phyloP scores from a whole-genome alignment of 2,113 vertebrate species.

The Aepyceros melampus region DNA sequence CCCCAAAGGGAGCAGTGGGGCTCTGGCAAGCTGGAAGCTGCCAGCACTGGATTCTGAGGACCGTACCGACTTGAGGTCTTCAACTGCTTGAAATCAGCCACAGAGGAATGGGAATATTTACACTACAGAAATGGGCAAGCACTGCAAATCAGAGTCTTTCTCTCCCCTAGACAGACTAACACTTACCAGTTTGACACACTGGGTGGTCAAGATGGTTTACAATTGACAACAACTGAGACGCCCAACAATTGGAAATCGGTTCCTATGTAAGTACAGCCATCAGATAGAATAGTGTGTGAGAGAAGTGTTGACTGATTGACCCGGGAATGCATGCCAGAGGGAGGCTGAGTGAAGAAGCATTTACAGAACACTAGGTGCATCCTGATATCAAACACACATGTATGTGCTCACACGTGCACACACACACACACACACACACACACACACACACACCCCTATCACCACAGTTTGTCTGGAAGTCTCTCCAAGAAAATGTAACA shows the following conservation, averaged over 20 bases:
- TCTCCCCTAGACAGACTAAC: neutral
- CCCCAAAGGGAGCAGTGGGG: accelerated
- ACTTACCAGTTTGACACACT: neutral
- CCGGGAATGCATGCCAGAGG: neutral
- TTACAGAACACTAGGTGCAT: neutral
- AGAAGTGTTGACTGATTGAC: neutral
- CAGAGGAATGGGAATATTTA: neutral
- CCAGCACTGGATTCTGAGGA: accelerated
- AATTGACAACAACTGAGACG: neutral
- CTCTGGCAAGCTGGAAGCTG: neutral
- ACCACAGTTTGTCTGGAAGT: neutral
- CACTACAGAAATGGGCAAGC: neutral
- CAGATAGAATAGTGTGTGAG: neutral
- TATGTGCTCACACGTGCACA: accelerated
- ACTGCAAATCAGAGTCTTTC: neutral
- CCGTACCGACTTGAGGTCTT: accelerated
- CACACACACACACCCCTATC: neutral
- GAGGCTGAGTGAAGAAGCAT: neutral
- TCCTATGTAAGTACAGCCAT: neutral
- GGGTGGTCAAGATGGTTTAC: neutral
- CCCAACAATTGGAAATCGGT: neutral
- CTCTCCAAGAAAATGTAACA: neutral
- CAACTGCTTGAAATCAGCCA: neutral
- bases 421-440: accelerated
- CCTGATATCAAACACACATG: too few species aligned